Percentiles rank a stretch among this genome's conserved stretches.
Evolutionary conservation across 64 coral and sea anemone species (phyloP).

Genomic region (Actinia tenebrosa): DNA sequence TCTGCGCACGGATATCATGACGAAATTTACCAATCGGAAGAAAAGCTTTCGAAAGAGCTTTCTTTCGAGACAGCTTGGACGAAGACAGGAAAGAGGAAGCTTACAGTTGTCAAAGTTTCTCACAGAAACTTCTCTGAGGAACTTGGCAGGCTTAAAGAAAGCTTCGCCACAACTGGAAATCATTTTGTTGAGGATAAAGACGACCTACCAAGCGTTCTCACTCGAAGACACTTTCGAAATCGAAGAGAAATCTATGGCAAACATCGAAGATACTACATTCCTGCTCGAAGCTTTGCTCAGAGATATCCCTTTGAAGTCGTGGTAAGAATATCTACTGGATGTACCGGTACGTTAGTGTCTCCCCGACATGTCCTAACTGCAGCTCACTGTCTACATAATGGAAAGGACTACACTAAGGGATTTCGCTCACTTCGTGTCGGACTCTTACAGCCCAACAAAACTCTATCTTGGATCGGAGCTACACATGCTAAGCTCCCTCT

Average conservation of each 20-base stretch:
- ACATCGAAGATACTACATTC: slow-evolving; percentile 23
- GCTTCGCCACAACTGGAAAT: not conserved
- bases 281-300: slow-evolving; percentile 8
- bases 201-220: not conserved
- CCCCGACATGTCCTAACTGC: slow-evolving; percentile 77
- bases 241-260: slow-evolving; percentile 12
- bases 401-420: slow-evolving; percentile 67
- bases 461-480: slow-evolving; percentile 51
- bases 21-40: not conserved
- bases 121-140: not conserved
- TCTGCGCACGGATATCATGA: not conserved
- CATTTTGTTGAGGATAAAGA: not conserved
- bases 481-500: slow-evolving; percentile 46
- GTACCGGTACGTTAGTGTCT: slow-evolving; percentile 71
- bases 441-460: slow-evolving; percentile 51
- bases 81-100: slow-evolving; percentile 1
- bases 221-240: not conserved
- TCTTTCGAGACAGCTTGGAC: slow-evolving; percentile 30
- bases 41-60: slow-evolving; percentile 16
- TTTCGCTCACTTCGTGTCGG: slow-evolving; percentile 64
- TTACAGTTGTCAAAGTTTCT: not conserved
- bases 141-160: too few relatives aligned
- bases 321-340: slow-evolving; percentile 81
- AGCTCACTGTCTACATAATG: slow-evolving; percentile 87
- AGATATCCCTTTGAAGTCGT: slow-evolving; percentile 76